A percentile compares a stretch with the other conserved stretches of the same genome.
These are phyloP conservation scores for Pachydiplax longipennis DNA, from an alignment of 2,888 invertebrate species.

Conservation along the genomic window DNA sequence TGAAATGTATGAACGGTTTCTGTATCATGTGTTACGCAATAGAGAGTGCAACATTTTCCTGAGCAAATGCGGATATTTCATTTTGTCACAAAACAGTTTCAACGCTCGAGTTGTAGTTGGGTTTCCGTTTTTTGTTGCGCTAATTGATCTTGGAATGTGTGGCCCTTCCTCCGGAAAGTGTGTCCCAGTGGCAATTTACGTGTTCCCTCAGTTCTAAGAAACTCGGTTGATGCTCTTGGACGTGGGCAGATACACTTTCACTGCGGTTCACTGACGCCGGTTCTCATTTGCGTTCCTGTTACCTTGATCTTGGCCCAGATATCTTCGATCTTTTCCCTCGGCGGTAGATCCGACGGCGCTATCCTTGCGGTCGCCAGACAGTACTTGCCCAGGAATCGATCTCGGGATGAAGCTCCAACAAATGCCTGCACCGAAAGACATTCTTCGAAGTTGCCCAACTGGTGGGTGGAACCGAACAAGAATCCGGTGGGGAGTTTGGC, in stretches of 20 bases:
- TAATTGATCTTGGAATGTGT: too few species aligned
- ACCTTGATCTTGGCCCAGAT: conserved; percentile 1
- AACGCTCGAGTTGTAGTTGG: too few species aligned
- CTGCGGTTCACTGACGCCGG: too few species aligned
- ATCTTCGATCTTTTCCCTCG: neutral
- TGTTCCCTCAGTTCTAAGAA: neutral
- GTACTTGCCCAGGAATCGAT: neutral
- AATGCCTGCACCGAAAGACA: neutral
- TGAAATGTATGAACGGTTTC: too few species aligned
- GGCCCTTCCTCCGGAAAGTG: too few species aligned
- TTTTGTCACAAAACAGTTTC: too few species aligned
- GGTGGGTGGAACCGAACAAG: neutral
- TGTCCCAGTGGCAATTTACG: too few species aligned
- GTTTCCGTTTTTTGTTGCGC: too few species aligned
- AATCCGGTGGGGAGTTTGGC: neutral
- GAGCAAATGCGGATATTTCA: too few species aligned
- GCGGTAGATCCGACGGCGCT: neutral
- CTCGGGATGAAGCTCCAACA: neutral
- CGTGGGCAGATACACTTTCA: neutral
- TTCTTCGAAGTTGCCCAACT: neutral
- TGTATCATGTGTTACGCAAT: too few species aligned
- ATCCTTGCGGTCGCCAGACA: neutral
- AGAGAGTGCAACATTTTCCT: too few species aligned
- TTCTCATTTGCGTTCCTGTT: neutral
- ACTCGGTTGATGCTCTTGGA: neutral